These are phyloP conservation scores for Trachurus trachurus DNA, from an alignment of 2,797 vertebrate species.

Conservation along the genomic window DNA sequence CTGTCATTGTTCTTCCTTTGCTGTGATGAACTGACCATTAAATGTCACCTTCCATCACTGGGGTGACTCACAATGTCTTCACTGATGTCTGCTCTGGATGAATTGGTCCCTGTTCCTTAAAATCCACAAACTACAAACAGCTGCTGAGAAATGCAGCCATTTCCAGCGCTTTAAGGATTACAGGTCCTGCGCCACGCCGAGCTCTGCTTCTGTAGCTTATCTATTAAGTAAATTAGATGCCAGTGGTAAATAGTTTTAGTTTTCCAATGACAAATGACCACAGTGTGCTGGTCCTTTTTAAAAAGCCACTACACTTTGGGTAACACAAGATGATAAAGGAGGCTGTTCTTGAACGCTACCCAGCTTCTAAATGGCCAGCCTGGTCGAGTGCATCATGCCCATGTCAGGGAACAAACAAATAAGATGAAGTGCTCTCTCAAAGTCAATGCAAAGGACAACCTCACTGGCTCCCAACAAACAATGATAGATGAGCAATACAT, in stretches of 20 bases:
- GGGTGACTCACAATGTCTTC: slow-evolving; percentile 14
- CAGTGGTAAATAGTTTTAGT: slow-evolving; percentile 76
- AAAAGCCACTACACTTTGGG: slow-evolving; percentile 53
- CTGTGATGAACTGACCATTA: slow-evolving; percentile 15
- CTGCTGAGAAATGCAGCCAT: slow-evolving; percentile 20
- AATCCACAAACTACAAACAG: slow-evolving; percentile 35
- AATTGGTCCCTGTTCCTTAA: slow-evolving; percentile 28
- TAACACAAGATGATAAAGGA: slow-evolving; percentile 70
- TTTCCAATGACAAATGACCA: slow-evolving; percentile 75
- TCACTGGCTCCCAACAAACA: slow-evolving; percentile 76
- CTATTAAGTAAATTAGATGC: slow-evolving; percentile 80
- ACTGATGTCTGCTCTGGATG: slow-evolving; percentile 20
- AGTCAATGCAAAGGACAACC: slow-evolving; percentile 85
- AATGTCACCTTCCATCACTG: slow-evolving; percentile 16
- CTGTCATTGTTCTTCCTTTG: not conserved
- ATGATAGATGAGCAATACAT: slow-evolving; percentile 84
- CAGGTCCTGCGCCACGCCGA: slow-evolving; percentile 38
- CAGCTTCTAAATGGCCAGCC: slow-evolving; percentile 79
- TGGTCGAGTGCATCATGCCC: slow-evolving; percentile 82
- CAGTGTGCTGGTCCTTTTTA: slow-evolving; percentile 42
- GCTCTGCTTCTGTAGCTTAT: slow-evolving; percentile 59
- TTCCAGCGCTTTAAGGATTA: slow-evolving; percentile 40
- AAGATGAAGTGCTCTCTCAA: slow-evolving; percentile 87
- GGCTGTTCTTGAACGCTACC: slow-evolving; percentile 75
- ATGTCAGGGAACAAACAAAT: slow-evolving; percentile 87